These are phyloP conservation scores for Anthrax anthrax DNA, from an alignment of 2,888 invertebrate genomes.

Conservation along the genomic window DNA sequence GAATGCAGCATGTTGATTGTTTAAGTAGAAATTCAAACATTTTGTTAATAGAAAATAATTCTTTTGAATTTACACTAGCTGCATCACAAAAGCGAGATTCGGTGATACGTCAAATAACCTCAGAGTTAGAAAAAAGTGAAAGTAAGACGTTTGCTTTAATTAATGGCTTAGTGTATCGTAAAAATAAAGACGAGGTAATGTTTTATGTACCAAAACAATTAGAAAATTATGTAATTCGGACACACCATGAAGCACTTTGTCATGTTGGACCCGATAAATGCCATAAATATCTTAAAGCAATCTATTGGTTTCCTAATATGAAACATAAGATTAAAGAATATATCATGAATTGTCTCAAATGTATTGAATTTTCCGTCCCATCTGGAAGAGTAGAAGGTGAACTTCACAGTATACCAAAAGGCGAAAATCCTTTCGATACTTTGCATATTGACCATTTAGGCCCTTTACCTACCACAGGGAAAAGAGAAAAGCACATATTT, in stretches of 20 bases:
- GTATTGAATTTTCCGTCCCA: slow-evolving; percentile 22
- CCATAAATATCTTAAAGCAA: slow-evolving; percentile 5
- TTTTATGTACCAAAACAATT: slow-evolving; percentile 10
- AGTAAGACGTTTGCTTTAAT: neutral
- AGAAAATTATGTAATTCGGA: slow-evolving; percentile 9
- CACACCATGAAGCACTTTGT: slow-evolving; percentile 9
- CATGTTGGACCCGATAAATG: slow-evolving; percentile 9
- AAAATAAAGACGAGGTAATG: neutral
- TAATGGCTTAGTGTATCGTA: slow-evolving; percentile 1
- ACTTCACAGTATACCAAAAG: slow-evolving; percentile 27
- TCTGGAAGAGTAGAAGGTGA: slow-evolving; percentile 17
- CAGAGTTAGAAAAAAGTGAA: neutral
- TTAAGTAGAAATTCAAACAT: neutral
- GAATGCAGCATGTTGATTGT: slow-evolving; percentile 3
- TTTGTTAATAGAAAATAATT: neutral
- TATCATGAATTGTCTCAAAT: slow-evolving; percentile 26
- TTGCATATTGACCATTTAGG: slow-evolving; percentile 31
- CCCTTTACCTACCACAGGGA: slow-evolving; percentile 20
- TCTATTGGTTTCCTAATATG: slow-evolving; percentile 31
- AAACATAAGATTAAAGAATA: slow-evolving; percentile 24
- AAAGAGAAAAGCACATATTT: slow-evolving; percentile 18
- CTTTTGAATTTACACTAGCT: neutral
- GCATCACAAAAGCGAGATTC: neutral
- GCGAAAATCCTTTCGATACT: slow-evolving; percentile 26
- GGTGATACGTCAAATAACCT: neutral